Conservation (phyloP, 1,140 invertebrate species). For the Coptotermes formosanus region DNA sequence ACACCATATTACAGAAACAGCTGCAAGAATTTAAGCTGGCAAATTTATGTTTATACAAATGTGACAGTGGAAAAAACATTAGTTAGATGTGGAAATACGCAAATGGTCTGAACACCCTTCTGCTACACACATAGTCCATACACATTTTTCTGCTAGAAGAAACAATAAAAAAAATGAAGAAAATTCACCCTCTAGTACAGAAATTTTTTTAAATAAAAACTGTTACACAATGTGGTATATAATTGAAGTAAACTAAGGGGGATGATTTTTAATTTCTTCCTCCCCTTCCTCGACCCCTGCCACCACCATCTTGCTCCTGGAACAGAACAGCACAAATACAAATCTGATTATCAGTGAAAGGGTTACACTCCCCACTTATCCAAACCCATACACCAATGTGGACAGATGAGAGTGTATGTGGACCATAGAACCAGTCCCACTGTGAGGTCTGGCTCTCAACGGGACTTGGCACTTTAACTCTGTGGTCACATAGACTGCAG, state of each 20-base stretch:
- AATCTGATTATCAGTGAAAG: background rate
- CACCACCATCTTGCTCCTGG: conserved; percentile 47
- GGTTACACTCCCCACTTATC: background rate
- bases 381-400: background rate
- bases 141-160: conserved; percentile 28
- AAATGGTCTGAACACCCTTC: conserved; percentile 24
- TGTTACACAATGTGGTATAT: conserved; percentile 21
- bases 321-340: conserved; percentile 33
- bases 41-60: conserved; percentile 12
- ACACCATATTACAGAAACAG: background rate
- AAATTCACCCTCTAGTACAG: conserved; percentile 33
- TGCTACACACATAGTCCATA: conserved; percentile 25
- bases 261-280: conserved; percentile 30
- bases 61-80: background rate
- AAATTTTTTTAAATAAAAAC: conserved; percentile 30
- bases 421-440: too few species aligned
- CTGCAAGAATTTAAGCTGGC: background rate
- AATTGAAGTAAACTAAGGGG: conserved; percentile 30
- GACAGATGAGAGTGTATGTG: too few species aligned
- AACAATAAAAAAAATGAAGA: conserved; percentile 26
- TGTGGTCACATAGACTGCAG: too few species aligned
- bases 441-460: too few species aligned
- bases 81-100: conserved; percentile 22
- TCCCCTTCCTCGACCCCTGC: conserved; percentile 37
- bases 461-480: too few species aligned